Evolutionary conservation across 2,113 vertebrate species (phyloP).

Genomic region (Cichladusa arquata): DNA sequence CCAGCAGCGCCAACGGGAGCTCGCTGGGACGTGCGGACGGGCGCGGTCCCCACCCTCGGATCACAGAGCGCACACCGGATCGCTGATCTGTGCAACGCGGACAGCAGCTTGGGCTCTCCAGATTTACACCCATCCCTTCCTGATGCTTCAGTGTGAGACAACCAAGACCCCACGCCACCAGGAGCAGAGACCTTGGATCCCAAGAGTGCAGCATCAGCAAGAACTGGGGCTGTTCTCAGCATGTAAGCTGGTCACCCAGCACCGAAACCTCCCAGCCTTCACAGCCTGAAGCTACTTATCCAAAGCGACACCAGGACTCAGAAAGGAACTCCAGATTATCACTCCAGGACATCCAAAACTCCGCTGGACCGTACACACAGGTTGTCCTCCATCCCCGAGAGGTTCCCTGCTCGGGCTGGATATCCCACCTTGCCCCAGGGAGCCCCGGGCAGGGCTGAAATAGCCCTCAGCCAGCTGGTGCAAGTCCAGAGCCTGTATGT

Average conservation of each 20-base stretch:
- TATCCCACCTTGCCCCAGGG: neutral
- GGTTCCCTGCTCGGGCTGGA: neutral
- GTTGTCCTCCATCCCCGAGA: neutral
- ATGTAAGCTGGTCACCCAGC: neutral
- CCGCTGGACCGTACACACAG: neutral
- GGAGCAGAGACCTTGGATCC: neutral
- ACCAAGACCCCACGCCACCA: rapidly evolving
- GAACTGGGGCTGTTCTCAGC: neutral
- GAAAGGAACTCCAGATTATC: neutral
- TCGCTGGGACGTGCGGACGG: rapidly evolving
- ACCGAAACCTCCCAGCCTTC: neutral
- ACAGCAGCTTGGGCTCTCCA: neutral
- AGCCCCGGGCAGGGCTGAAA: neutral
- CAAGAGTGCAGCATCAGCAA: neutral
- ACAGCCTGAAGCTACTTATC: neutral
- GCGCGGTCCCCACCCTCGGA: rapidly evolving
- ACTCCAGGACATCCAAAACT: neutral
- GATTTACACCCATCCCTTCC: neutral
- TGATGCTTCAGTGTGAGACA: neutral
- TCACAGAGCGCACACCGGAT: neutral
- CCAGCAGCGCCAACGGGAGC: neutral
- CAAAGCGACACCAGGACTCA: neutral
- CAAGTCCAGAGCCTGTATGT: neutral
- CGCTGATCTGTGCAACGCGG: rapidly evolving
- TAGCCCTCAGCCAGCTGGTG: neutral